Base-by-base conservation (phyloP, 1,140 invertebrate genomes). In the Aphelenchoides avenae region DNA sequence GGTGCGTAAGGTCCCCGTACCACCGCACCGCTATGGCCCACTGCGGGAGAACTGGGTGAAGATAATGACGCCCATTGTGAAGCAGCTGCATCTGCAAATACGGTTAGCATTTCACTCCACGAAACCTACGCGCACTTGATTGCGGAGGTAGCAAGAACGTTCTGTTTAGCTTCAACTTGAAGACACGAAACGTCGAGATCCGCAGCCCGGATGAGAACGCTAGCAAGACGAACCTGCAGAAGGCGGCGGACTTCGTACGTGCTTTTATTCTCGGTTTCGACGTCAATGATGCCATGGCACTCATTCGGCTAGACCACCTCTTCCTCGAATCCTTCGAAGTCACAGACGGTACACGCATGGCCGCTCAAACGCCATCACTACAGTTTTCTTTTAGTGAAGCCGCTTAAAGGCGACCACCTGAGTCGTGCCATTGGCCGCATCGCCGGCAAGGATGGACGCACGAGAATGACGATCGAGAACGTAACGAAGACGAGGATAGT, bases 381-480 rank as follows among this genome's bases (percentile, higher is more conserved):
- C n/a, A 5, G 5, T 27, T 4, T 13, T 31, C 55, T 61, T 73
- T 55, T 67, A 84, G 91, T 98, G 0, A 98, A 95, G 80, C 88
- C 79, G 34, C 77, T 98, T 31, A 89, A 91, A 79, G 92, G 94
- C 9, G 93, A 98, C 78, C 93, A 98, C 79, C 81, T 94, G 57
- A 87, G 89, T 22, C 81, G 94, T 79, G 93, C 93, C 0, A 90
- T 99, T 70, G 94, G 94, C 20, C 83, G 94, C 66, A 81, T 99
- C 39, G 94, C 94, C 13, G 95, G 95, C 0, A 96, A 97, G 82
- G 88, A 90, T 55, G 95, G 94, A 20, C 84, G 89, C 58, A 98
- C 91, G 3, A 98, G 95, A 77, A 96, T 89, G 71, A 95, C 92
- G 2, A 97, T 99, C 75, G 94, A 99, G 82, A 99, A 99, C 81